Evolutionary conservation across 2,888 invertebrate species (phyloP).

Genomic region (Patella depressa): DNA sequence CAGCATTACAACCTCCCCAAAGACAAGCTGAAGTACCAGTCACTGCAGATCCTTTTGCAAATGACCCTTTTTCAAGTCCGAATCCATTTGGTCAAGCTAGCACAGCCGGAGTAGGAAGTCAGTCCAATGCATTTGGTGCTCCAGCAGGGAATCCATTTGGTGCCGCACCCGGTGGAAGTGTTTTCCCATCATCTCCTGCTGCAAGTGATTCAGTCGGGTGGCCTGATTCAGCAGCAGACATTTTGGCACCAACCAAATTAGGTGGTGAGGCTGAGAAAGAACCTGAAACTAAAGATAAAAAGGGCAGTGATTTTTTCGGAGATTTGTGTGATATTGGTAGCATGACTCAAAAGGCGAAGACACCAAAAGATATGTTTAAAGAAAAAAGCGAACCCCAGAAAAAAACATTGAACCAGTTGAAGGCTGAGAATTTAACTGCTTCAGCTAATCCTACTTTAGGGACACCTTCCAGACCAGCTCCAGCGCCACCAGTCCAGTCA

Average conservation of each 20-base stretch:
- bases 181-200: background rate
- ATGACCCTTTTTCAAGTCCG: constrained; percentile 40
- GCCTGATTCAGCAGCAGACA: constrained; percentile 16
- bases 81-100: constrained; percentile 9
- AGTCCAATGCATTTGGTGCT: constrained; percentile 1
- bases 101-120: background rate
- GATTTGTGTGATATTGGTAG: constrained; percentile 49
- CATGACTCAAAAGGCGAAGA: background rate
- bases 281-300: constrained; percentile 21
- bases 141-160: constrained; percentile 34
- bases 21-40: constrained; percentile 31
- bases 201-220: constrained; percentile 10
- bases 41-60: constrained; percentile 46
- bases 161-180: background rate
- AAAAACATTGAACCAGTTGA: constrained; percentile 55
- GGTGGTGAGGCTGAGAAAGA: constrained; percentile 18
- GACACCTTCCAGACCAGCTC: constrained; percentile 6
- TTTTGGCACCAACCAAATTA: constrained; percentile 30
- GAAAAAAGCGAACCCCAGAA: constrained; percentile 47
- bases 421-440: constrained; percentile 31
- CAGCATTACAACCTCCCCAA: constrained; percentile 7
- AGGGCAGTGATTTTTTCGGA: constrained; percentile 45
- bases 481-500: constrained; percentile 23
- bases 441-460: constrained; percentile 29
- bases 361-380: constrained; percentile 57